phyloP scores from a whole-genome alignment of 1,140 invertebrate genomes.

The Diorhabda sublineata region DNA sequence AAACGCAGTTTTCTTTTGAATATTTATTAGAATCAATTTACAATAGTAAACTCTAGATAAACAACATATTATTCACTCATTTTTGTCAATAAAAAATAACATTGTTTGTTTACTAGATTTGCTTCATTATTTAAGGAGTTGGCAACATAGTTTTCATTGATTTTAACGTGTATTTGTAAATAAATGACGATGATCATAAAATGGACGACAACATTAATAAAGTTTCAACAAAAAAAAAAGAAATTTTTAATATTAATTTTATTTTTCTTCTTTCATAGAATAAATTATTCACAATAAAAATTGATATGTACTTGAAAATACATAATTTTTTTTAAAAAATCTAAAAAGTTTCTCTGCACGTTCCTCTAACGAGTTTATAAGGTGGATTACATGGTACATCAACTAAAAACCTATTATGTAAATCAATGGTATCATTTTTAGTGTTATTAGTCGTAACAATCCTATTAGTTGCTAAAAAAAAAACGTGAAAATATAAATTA shows the following conservation, averaged over 20 bases:
- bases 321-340: neutral
- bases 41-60: too few relatives aligned
- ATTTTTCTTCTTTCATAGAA: neutral
- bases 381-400: conserved; percentile 8
- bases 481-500: too few relatives aligned
- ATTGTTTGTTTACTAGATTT: too few relatives aligned
- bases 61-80: too few relatives aligned
- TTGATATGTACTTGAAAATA: neutral
- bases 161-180: neutral
- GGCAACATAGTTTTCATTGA: too few relatives aligned
- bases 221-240: neutral
- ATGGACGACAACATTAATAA: neutral
- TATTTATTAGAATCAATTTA: too few relatives aligned
- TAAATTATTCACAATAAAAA: neutral
- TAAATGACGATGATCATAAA: neutral
- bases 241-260: neutral
- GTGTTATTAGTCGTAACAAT: neutral
- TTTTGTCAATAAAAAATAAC: too few relatives aligned
- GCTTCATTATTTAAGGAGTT: too few relatives aligned
- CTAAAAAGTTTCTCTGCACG: neutral
- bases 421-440: neutral
- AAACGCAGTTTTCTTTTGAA: too few relatives aligned
- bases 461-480: too few relatives aligned
- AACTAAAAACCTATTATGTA: conserved; percentile 6
- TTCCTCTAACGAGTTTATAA: neutral